Percentiles rank a stretch among this genome's conserved stretches.
Evolutionary conservation across 1,140 invertebrate species (phyloP).

Genomic region (Drosophila pseudoananassae): DNA sequence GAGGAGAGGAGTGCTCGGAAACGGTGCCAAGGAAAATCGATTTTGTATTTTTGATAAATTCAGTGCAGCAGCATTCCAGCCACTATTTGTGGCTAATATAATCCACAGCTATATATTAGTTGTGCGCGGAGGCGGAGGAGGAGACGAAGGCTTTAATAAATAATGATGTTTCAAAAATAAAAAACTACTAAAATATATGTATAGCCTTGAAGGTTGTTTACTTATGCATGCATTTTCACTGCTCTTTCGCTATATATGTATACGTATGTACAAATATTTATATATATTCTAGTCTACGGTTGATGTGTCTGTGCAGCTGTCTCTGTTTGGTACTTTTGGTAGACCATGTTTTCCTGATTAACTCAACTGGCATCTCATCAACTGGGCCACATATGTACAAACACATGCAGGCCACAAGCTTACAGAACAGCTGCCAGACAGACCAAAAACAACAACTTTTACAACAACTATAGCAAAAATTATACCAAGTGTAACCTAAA

Average conservation of each 20-base stretch:
- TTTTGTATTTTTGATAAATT: constrained; percentile 9
- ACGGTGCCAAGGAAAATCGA: constrained; percentile 1
- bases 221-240: constrained; percentile 22
- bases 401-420: constrained; percentile 36
- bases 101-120: background rate
- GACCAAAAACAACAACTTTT: constrained; percentile 6
- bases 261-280: too few relatives aligned
- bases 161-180: too few relatives aligned
- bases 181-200: constrained; percentile 5
- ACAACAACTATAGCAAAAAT: background rate
- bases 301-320: background rate
- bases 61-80: background rate
- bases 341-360: constrained; percentile 54
- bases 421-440: constrained; percentile 14
- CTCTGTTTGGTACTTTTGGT: constrained; percentile 15
- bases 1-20: background rate
- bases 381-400: constrained; percentile 25
- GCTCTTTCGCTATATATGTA: background rate
- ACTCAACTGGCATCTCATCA: constrained; percentile 58
- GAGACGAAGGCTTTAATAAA: too few relatives aligned
- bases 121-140: too few relatives aligned
- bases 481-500: background rate
- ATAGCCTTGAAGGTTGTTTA: constrained; percentile 23
- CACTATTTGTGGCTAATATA: constrained; percentile 43
- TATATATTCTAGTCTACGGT: too few relatives aligned